Evolutionary conservation across 2,888 invertebrate species (phyloP).

Genomic region (Liodrosophila aerea): DNA sequence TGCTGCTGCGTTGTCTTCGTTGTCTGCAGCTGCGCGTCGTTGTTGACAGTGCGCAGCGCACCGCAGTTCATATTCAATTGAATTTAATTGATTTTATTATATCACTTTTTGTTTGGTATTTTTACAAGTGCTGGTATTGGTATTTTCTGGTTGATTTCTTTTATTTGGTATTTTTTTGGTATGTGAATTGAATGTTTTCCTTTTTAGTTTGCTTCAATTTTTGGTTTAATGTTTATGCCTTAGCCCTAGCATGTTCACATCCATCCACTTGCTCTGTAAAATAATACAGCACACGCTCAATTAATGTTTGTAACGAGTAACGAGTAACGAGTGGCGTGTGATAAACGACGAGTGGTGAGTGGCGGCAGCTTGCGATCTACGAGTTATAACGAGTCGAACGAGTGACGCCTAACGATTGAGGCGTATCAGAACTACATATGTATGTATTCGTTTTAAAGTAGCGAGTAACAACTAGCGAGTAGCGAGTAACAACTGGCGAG

Average conservation of each 20-base stretch:
- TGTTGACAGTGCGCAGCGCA: slow-evolving; percentile 79
- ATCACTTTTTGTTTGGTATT: slow-evolving; percentile 12
- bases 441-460: no score
- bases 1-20: slow-evolving; percentile 8
- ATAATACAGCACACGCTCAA: not conserved
- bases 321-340: slow-evolving; percentile 2
- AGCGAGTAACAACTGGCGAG: not conserved
- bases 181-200: slow-evolving; percentile 30
- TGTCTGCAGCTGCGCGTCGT: slow-evolving; percentile 64
- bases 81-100: not conserved
- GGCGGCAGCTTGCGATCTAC: no score
- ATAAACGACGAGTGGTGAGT: not conserved
- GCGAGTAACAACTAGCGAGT: not conserved
- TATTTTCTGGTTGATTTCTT: slow-evolving; percentile 14
- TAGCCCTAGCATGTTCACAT: slow-evolving; percentile 50
- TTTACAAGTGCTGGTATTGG: slow-evolving; percentile 17
- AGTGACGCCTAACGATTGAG: no score
- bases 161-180: slow-evolving; percentile 52
- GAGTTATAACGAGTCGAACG: no score
- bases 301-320: not conserved
- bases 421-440: no score
- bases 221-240: slow-evolving; percentile 33
- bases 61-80: slow-evolving; percentile 80
- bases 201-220: slow-evolving; percentile 45
- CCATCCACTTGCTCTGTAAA: slow-evolving; percentile 37